A percentile compares a stretch with the other conserved stretches of the same genome.
These are phyloP conservation scores for Spisula subtruncata DNA, from an alignment of 2,888 invertebrate genomes.

Conservation along the genomic window DNA sequence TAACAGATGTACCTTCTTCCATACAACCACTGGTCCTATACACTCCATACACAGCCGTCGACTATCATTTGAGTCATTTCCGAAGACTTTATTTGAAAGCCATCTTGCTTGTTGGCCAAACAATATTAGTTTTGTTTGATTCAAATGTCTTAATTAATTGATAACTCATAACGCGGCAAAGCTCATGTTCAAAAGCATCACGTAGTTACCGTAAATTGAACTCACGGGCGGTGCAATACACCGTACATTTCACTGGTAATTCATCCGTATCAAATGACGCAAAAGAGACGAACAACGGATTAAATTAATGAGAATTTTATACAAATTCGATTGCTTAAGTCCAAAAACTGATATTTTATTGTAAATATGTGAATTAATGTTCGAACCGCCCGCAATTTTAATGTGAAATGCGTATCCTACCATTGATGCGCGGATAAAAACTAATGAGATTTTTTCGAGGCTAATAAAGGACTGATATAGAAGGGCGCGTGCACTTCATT, in stretches of 20 bases:
- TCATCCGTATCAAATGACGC: slow-evolving; percentile 21
- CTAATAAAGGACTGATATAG: slow-evolving; percentile 30
- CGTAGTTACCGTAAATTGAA: background rate
- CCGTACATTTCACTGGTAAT: background rate
- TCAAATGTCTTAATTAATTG: slow-evolving; percentile 30
- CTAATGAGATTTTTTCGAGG: slow-evolving; percentile 40
- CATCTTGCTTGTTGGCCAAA: background rate
- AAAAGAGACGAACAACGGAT: background rate
- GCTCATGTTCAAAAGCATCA: slow-evolving; percentile 22
- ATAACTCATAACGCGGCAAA: background rate
- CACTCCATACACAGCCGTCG: background rate
- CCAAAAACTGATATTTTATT: slow-evolving; percentile 20
- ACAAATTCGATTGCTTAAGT: background rate
- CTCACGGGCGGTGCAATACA: background rate
- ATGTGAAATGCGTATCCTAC: slow-evolving; percentile 32
- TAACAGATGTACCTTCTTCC: background rate
- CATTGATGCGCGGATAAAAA: slow-evolving; percentile 22
- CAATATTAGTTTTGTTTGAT: slow-evolving; percentile 8
- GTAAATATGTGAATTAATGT: slow-evolving; percentile 18
- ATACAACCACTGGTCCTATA: background rate
- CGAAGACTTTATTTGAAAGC: background rate
- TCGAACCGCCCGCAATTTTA: slow-evolving; percentile 16
- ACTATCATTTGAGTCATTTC: background rate
- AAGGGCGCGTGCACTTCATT: slow-evolving; percentile 40
- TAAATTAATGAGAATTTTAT: slow-evolving; percentile 35